These are phyloP conservation scores for Lasaia peninsularis DNA, from an alignment of 1,140 invertebrate species.

Conservation along the genomic window DNA sequence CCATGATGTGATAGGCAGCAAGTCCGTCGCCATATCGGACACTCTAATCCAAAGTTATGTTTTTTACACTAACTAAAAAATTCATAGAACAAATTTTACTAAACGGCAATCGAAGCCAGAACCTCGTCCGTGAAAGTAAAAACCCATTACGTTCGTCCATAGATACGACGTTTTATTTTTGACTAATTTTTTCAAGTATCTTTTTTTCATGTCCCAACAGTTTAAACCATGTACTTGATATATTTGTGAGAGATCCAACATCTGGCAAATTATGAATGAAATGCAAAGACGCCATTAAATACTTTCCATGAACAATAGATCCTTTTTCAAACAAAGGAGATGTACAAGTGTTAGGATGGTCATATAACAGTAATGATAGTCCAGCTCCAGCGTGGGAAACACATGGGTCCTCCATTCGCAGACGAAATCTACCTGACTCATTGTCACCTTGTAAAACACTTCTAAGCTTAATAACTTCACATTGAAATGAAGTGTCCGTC, in stretches of 20 bases:
- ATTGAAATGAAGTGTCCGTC: conserved; percentile 48
- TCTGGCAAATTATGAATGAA: conserved; percentile 5
- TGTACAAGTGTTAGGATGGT: conserved; percentile 52
- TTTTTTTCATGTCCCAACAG: no score
- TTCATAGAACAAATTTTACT: no score
- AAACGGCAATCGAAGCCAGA: no score
- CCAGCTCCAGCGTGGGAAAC: conserved; percentile 65
- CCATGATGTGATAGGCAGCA: no score
- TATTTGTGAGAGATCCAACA: neutral
- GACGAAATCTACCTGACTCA: conserved; percentile 61
- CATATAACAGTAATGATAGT: conserved; percentile 58
- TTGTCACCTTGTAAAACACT: conserved; percentile 68
- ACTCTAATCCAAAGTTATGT: no score
- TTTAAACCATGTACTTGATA: neutral
- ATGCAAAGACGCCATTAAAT: conserved; percentile 3
- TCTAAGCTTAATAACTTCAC: conserved; percentile 37
- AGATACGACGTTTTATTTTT: no score
- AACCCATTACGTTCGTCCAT: no score
- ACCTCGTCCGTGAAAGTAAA: no score
- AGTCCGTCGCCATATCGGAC: no score
- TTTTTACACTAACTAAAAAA: no score
- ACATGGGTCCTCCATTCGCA: conserved; percentile 48
- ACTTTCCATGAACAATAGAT: conserved; percentile 47
- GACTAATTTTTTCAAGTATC: no score
- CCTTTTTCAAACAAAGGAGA: conserved; percentile 37